Evolutionary conservation across 2,888 invertebrate species (phyloP), one percentile per base, ranked within the genome.

Genomic region (Galerucella nymphaeae): DNA sequence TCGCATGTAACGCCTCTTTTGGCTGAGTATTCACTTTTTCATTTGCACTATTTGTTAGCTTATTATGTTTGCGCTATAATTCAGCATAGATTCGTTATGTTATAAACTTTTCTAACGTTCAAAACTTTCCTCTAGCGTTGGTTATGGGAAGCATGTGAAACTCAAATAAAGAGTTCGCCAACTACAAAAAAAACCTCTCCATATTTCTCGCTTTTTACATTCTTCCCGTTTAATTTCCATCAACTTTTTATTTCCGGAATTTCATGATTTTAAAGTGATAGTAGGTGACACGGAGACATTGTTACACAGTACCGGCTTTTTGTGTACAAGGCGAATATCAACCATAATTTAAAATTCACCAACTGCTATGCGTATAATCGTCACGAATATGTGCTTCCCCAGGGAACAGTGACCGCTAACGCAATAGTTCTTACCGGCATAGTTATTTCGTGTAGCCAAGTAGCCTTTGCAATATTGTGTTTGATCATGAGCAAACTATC

Each of bases 201-300:
- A 45, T 11, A 59, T 48, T 59, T 67, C 59, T 67, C 23, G 59
- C 59, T 38, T 42, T 67, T 67, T 67, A 30, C 59, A 48, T 55
- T 67, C 67, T 41, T 59, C 48, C 48, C 58, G 59, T 55, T 48
- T 67, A 67, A 67, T 59, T 67, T 48, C 30, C 59, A 48, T 65
- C 55, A 30, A 65, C 53, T 55, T 67, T 59, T 67, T 48, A 59
- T 67, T 67, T 67, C 48, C 59, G 11, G 67, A 67, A 45, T 67
- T 67, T 67, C 30, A 67, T 48, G 58, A 67, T 30, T 14, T 30
- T 23, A 38, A 58, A 67, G 58, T 58, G 65, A 41, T 14, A 53
- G 38, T 55, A 6, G 64, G 10, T 55, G 10, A 53, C 38, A 50
- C 16, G 41, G 38, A 53, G 18, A 18, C 55, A 65, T 53, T 55